Conservation (phyloP, 2,113 vertebrate genomes). For the Azemiops feae region DNA sequence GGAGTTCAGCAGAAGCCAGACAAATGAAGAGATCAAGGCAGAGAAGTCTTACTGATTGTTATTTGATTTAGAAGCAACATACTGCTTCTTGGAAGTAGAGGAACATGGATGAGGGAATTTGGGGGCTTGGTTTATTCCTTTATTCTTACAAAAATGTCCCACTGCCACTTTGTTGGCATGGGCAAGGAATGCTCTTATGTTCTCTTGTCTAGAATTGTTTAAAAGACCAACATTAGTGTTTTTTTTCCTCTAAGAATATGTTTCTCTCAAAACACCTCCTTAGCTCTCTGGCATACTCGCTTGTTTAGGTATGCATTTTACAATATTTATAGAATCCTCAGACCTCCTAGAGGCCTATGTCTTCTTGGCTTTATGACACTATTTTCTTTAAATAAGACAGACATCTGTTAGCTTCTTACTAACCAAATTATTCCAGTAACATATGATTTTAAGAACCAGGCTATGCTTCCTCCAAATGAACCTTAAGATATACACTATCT, state of each 20-base stretch:
- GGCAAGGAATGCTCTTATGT: background rate
- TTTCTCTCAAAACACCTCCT: background rate
- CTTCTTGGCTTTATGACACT: constrained; percentile 20
- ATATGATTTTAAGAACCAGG: background rate
- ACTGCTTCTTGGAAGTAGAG: background rate
- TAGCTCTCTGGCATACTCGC: constrained; percentile 23
- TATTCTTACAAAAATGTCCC: background rate
- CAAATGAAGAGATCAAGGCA: background rate
- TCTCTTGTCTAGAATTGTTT: background rate
- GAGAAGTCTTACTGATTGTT: background rate
- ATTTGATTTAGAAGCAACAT: background rate
- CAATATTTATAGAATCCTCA: background rate
- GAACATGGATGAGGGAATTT: background rate
- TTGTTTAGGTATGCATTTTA: background rate
- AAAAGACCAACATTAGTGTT: background rate
- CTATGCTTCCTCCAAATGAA: background rate
- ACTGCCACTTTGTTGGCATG: background rate
- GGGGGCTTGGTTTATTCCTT: background rate
- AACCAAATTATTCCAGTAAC: constrained; percentile 2
- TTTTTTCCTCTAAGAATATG: background rate
- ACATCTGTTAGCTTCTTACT: background rate
- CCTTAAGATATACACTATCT: background rate
- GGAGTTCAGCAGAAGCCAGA: background rate
- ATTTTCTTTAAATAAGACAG: constrained; percentile 11
- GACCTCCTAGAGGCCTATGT: background rate